Evolutionary conservation across 2,888 invertebrate genomes (phyloP).

Genomic region (Cerceris ruficornis): DNA sequence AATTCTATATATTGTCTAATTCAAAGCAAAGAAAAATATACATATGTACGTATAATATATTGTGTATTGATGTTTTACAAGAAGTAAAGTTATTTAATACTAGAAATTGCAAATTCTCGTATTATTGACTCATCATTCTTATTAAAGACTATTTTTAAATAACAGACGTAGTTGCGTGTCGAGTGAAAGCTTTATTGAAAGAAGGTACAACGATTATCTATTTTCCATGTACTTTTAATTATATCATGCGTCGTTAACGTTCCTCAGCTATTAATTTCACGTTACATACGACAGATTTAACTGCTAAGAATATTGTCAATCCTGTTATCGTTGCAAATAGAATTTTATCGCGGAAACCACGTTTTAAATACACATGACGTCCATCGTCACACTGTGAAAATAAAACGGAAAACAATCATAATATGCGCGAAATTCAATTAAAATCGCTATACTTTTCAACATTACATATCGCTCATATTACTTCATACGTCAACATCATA

Average conservation of each 20-base stretch:
- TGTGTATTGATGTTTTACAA: slow-evolving; percentile 54
- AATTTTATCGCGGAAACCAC: slow-evolving; percentile 44
- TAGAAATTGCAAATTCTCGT: slow-evolving; percentile 23
- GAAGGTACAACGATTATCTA: not conserved
- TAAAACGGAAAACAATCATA: not conserved
- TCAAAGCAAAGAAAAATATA: slow-evolving; percentile 18
- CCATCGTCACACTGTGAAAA: slow-evolving; percentile 38
- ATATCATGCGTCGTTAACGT: not conserved
- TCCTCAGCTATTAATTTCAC: too few relatives aligned
- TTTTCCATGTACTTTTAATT: slow-evolving; percentile 15
- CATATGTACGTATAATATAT: slow-evolving; percentile 34
- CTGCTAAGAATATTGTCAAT: too few relatives aligned
- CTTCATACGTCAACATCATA: slow-evolving; percentile 4
- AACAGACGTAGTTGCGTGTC: not conserved
- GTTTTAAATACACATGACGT: slow-evolving; percentile 48
- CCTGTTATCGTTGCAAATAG: too few relatives aligned
- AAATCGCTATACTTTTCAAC: not conserved
- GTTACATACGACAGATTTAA: too few relatives aligned
- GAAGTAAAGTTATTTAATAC: slow-evolving; percentile 59
- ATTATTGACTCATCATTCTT: not conserved
- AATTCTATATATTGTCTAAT: slow-evolving; percentile 35
- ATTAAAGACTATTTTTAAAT: not conserved
- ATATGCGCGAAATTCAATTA: not conserved
- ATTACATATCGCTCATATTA: slow-evolving; percentile 9
- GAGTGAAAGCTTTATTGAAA: slow-evolving; percentile 13